A percentile compares a stretch with the other conserved stretches of the same genome.
Conservation (phyloP, 2,797 vertebrate species). For the Anguilla marmorata region DNA sequence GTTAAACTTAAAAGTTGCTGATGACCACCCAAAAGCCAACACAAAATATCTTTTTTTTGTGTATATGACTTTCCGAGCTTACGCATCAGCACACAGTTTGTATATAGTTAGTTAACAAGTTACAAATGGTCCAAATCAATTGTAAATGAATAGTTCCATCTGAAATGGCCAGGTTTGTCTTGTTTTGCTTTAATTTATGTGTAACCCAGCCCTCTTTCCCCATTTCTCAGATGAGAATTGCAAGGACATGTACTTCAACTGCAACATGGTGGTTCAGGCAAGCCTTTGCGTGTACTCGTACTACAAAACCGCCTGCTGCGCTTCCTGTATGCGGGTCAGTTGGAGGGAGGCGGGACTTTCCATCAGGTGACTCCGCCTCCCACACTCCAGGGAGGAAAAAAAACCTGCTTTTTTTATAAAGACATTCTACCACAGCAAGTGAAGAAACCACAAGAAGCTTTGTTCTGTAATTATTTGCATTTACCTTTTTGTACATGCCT, state of each 20-base stretch:
- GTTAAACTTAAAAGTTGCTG: too few species aligned
- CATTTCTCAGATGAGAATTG: conserved; percentile 62
- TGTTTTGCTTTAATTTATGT: not conserved
- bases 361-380: conserved; percentile 38
- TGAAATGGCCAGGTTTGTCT: not conserved
- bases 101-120: not conserved
- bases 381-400: not conserved
- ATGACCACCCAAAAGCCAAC: too few species aligned
- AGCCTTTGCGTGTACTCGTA: conserved; percentile 72
- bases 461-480: not conserved
- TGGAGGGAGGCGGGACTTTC: conserved; percentile 46
- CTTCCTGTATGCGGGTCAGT: conserved; percentile 59
- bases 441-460: not conserved
- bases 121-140: not conserved
- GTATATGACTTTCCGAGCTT: too few species aligned
- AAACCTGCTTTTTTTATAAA: not conserved
- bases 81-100: not conserved
- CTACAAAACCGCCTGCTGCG: conserved; percentile 71
- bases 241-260: conserved; percentile 72
- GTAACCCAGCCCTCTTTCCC: not conserved
- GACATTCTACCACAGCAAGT: not conserved
- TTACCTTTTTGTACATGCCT: conserved; percentile 6
- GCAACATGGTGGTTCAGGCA: conserved; percentile 73
- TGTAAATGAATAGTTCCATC: not conserved
- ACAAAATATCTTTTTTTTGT: too few species aligned